Conservation (phyloP, 2,113 vertebrate genomes). For the Siphamia tubifer region DNA sequence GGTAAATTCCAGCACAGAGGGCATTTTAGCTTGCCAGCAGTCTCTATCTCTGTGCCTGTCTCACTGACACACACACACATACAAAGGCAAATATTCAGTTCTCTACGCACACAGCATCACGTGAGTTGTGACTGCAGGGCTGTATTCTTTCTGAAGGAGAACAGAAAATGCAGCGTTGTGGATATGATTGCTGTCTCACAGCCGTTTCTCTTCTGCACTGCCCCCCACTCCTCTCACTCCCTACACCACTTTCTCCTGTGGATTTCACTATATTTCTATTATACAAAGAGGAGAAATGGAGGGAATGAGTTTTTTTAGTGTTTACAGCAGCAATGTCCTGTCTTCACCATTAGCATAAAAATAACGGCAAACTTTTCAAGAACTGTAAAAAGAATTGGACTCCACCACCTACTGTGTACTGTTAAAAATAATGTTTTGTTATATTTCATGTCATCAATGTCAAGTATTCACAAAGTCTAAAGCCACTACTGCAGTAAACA, state of each 20-base stretch:
- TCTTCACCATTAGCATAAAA: no score
- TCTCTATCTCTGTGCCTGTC: neutral
- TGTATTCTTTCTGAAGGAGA: conserved; percentile 49
- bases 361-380: no score
- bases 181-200: conserved; percentile 43
- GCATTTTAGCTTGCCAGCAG: conserved; percentile 57
- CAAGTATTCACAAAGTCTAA: no score
- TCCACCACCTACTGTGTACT: no score
- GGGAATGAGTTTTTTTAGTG: no score
- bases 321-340: no score
- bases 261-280: neutral
- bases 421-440: no score
- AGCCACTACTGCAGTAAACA: no score
- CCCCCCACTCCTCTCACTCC: neutral
- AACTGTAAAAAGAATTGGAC: no score
- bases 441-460: no score
- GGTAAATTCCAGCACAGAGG: conserved; percentile 64
- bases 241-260: conserved; percentile 16
- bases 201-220: conserved; percentile 3
- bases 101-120: conserved; percentile 36
- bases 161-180: conserved; percentile 41
- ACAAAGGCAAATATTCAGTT: neutral
- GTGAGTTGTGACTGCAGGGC: conserved; percentile 56
- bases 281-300: no score
- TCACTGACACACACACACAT: neutral